Conservation (phyloP, 2,797 vertebrate genomes). For the Chromobotia macracanthus region DNA sequence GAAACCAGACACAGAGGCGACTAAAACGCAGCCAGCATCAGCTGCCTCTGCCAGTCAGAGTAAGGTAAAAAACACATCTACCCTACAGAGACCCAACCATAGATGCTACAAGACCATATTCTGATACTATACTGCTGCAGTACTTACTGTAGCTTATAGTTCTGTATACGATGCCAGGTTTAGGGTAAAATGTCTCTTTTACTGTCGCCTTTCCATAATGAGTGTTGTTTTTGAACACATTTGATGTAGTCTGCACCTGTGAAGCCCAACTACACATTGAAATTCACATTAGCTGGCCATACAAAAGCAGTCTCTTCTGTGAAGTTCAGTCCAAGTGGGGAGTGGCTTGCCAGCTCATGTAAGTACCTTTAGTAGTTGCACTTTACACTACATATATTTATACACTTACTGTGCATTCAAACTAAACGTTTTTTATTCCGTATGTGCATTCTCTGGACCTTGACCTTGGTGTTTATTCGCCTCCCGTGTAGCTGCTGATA, state of each 20-base stretch:
- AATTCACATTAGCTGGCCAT: conserved; percentile 96
- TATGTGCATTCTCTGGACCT: background rate
- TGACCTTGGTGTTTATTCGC: conserved; percentile 25
- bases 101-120: background rate
- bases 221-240: background rate
- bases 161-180: too few relatives aligned
- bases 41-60: conserved; percentile 92
- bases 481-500: conserved; percentile 88
- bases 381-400: too few relatives aligned
- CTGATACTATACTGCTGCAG: too few relatives aligned
- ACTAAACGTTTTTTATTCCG: background rate
- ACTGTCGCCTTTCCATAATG: background rate
- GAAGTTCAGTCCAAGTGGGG: conserved; percentile 97
- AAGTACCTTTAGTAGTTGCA: conserved; percentile 63
- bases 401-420: too few relatives aligned
- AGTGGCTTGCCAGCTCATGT: conserved; percentile 99
- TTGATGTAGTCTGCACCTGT: conserved; percentile 86
- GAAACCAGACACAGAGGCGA: conserved; percentile 93
- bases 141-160: too few relatives aligned
- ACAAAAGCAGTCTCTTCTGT: conserved; percentile 98
- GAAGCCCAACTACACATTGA: conserved; percentile 96
- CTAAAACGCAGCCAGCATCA: conserved; percentile 88
- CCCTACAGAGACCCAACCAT: background rate
- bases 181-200: too few relatives aligned
- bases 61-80: conserved; percentile 80